phyloP scores from a whole-genome alignment of 1,140 invertebrate species.

The Neomicropteryx cornuta region DNA sequence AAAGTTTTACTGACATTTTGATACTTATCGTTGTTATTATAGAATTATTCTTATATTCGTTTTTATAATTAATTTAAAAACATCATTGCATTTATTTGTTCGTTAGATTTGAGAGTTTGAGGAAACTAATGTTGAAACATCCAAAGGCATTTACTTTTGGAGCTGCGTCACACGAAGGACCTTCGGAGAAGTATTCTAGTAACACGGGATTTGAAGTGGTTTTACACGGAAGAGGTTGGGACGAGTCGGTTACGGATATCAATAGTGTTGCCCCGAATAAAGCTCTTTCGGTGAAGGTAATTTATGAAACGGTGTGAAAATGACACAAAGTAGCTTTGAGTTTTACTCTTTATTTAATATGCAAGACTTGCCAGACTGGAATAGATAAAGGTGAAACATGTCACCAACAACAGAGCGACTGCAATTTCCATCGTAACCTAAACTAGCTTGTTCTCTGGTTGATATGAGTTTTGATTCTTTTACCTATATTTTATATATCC shows the following conservation, averaged over 20 bases:
- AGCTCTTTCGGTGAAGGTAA: conserved; percentile 50
- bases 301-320: not conserved
- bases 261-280: conserved; percentile 52
- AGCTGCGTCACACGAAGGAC: conserved; percentile 52
- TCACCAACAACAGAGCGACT: not conserved
- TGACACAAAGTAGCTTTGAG: not conserved
- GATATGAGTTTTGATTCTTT: not conserved
- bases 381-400: not conserved
- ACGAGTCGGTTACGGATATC: conserved; percentile 49
- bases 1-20: not conserved
- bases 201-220: conserved; percentile 52
- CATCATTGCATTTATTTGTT: not conserved
- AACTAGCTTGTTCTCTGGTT: not conserved
- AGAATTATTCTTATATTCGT: not conserved
- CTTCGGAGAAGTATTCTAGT: conserved; percentile 49
- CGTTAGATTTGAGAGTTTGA: not conserved
- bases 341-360: not conserved
- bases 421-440: not conserved
- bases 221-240: conserved; percentile 70
- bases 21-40: not conserved
- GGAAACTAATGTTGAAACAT: conserved; percentile 38
- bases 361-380: not conserved
- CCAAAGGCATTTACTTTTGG: conserved; percentile 65
- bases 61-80: not conserved
- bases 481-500: not conserved